These are phyloP conservation scores for Eucriotettix oculatus DNA, from an alignment of 2,888 invertebrate genomes.

Conservation along the genomic window DNA sequence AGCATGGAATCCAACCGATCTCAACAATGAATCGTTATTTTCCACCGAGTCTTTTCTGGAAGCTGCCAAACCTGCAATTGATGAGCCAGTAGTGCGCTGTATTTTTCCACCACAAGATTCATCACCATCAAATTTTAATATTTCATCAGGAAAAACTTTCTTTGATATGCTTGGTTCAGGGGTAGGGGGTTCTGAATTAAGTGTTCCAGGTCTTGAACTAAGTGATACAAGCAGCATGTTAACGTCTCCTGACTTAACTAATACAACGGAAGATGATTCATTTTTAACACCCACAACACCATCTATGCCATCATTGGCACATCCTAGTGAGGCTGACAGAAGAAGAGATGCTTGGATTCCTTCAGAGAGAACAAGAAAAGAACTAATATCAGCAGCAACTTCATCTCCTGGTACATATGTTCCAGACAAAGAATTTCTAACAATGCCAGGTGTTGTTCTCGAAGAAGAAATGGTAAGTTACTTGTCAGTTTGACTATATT, in stretches of 20 bases:
- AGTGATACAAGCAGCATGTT: slow-evolving; percentile 10
- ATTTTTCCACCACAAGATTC: slow-evolving; percentile 26
- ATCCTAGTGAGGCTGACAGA: slow-evolving; percentile 17
- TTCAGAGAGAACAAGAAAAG: slow-evolving; percentile 52
- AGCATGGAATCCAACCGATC: background rate
- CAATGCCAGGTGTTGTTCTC: slow-evolving; percentile 68
- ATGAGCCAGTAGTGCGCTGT: slow-evolving; percentile 30
- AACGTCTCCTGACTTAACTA: slow-evolving; percentile 11
- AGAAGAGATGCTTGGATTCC: slow-evolving; percentile 66
- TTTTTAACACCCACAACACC: slow-evolving; percentile 5
- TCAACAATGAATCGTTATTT: background rate
- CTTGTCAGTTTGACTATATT: slow-evolving; percentile 2
- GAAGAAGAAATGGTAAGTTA: slow-evolving; percentile 62
- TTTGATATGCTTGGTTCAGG: slow-evolving; percentile 27
- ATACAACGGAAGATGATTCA: slow-evolving; percentile 8
- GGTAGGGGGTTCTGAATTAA: slow-evolving; percentile 4
- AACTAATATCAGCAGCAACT: slow-evolving; percentile 42
- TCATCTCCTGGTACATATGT: slow-evolving; percentile 52
- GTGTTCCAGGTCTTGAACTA: slow-evolving; percentile 3
- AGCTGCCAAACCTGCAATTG: slow-evolving; percentile 15
- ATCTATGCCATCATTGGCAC: slow-evolving; percentile 9
- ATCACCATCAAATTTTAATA: slow-evolving; percentile 13
- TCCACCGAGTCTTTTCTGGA: background rate
- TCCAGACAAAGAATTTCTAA: slow-evolving; percentile 56
- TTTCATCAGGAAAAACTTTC: slow-evolving; percentile 24